Base-by-base conservation (phyloP, 2,797 vertebrate species). In the Acanthornis magna region DNA sequence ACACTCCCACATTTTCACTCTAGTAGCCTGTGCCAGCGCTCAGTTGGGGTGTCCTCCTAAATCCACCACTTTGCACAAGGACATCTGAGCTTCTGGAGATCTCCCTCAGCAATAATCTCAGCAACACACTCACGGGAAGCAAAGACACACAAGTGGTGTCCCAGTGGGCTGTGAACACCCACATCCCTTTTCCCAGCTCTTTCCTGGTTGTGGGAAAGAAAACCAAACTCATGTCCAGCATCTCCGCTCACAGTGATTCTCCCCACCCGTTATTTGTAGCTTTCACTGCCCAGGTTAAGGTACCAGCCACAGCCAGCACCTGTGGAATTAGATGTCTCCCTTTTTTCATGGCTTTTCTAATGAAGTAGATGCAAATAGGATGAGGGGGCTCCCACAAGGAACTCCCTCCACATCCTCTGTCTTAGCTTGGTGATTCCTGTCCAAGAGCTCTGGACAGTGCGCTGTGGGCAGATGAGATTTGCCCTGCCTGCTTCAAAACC, bases 221-320 rank as follows among this genome's bases (percentile, higher is more conserved):
- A 88, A 50, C 9, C 62, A 54, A 88, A n/a, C 19, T 61, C 18
- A 17, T 26, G 15, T 17, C 32, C 16, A 54, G 42, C 25, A 30
- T 25, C 5, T 82, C 43, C 36, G 53, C 13, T 75, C 7, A 2
- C 83, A 82, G 18, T 0, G 0, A 12, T 86, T 76, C 60, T 72
- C 38, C 34, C 16, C 40, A 40, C 3, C 2, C 0, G 0, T 25
- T 42, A 19, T 38, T 55, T 72, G 36, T 63, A 13, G 30, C 45
- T 55, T 68, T 75, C 32, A 29, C 20, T 10, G 2, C 22, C 32
- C 51, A 51, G n/a, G 16, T 26, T 65, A 51, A 75, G n/a, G 45
- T 11, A 26, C n/a, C 21, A 60, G 50, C 58, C 50, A 26, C 0
- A 0, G 63, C 25, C 38, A 65, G 51, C 23, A 20, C 26, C 23